Evolutionary conservation across 2,113 vertebrate genomes (phyloP).

Genomic region (Acanthochromis polyacanthus): DNA sequence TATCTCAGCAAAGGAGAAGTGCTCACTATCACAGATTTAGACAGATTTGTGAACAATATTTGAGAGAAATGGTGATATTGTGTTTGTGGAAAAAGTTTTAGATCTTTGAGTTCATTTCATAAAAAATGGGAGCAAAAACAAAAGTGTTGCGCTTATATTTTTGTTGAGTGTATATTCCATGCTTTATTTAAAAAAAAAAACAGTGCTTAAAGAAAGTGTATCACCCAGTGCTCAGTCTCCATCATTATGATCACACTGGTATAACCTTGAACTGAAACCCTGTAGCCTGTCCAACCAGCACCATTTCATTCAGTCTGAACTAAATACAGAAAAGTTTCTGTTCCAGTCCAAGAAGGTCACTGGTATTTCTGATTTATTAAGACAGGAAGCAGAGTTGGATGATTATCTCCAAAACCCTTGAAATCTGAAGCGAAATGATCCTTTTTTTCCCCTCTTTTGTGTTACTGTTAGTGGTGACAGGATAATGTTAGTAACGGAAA

Average conservation of each 20-base stretch:
- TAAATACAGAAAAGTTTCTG: slow-evolving; percentile 10
- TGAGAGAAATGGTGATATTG: too few species aligned
- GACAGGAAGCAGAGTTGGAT: slow-evolving; percentile 54
- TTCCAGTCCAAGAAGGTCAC: slow-evolving; percentile 1
- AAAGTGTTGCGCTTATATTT: too few species aligned
- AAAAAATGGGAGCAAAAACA: too few species aligned
- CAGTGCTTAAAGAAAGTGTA: too few species aligned
- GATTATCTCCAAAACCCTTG: slow-evolving; percentile 24
- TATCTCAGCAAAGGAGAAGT: too few species aligned
- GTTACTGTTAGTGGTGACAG: slow-evolving; percentile 54
- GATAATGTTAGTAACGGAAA: slow-evolving; percentile 32
- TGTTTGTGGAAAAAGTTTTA: too few species aligned
- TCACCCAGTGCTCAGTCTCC: background rate
- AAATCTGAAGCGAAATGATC: slow-evolving; percentile 48
- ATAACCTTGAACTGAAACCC: background rate
- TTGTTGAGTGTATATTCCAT: too few species aligned
- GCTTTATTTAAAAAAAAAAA: too few species aligned
- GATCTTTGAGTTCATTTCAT: too few species aligned
- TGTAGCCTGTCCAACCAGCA: background rate
- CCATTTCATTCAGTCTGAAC: background rate
- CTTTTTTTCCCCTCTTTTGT: slow-evolving; percentile 2
- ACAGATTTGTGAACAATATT: too few species aligned
- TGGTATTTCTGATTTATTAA: background rate
- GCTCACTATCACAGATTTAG: too few species aligned
- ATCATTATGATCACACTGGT: background rate